Evolutionary conservation across 2,888 invertebrate species (phyloP).

Genomic region (Heliothis peltigera): DNA sequence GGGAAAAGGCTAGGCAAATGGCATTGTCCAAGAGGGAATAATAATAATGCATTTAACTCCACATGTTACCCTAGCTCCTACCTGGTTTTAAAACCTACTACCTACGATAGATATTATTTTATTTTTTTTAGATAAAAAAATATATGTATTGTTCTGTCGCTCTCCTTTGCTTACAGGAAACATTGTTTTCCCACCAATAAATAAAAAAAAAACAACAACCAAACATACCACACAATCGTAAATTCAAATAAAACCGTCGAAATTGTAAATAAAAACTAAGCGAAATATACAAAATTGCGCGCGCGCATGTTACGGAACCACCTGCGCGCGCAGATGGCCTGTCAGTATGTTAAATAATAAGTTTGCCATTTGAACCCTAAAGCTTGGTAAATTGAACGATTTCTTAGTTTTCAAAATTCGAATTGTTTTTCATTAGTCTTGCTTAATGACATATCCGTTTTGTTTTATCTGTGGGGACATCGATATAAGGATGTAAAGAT

Average conservation of each 20-base stretch:
- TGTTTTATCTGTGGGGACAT: background rate
- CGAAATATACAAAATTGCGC: conserved; percentile 54
- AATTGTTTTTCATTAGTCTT: conserved; percentile 26
- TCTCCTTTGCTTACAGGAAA: conserved; percentile 6
- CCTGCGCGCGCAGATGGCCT: conserved; percentile 63
- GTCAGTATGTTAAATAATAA: conserved; percentile 57
- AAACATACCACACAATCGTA: conserved; percentile 48
- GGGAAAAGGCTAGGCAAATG: too few species aligned
- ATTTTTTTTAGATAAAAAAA: background rate
- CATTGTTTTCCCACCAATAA: conserved; percentile 23
- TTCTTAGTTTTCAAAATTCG: conserved; percentile 21
- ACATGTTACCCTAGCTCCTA: too few species aligned
- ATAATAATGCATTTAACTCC: too few species aligned
- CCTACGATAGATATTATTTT: too few species aligned
- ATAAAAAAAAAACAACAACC: conserved; percentile 7
- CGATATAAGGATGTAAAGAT: background rate
- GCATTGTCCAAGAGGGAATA: too few species aligned
- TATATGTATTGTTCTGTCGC: background rate
- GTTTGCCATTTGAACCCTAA: conserved; percentile 57
- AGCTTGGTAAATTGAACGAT: conserved; percentile 32
- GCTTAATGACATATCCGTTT: conserved; percentile 8
- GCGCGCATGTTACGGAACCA: conserved; percentile 46
- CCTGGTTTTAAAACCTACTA: background rate
- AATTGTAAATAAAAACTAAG: conserved; percentile 48
- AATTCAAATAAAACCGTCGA: conserved; percentile 62